Conservation (phyloP, 2,888 invertebrate species). For the Oligia latruncula region DNA sequence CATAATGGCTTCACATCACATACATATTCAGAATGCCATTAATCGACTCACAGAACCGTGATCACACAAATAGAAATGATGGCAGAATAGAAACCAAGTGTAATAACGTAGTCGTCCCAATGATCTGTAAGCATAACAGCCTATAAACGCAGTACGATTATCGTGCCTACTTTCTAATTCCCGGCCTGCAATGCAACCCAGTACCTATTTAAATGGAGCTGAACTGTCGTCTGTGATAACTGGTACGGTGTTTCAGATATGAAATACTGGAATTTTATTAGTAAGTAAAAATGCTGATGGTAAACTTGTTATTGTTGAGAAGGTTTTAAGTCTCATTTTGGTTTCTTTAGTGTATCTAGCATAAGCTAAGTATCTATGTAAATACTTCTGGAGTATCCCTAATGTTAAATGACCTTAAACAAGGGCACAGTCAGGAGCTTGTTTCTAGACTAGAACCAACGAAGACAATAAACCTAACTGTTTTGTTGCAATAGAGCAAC, state of each 20-base stretch:
- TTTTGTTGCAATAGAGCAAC: slow-evolving; percentile 16
- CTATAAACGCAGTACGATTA: slow-evolving; percentile 63
- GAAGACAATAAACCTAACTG: slow-evolving; percentile 8
- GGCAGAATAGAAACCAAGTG: slow-evolving; percentile 65
- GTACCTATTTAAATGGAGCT: slow-evolving; percentile 65
- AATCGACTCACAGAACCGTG: slow-evolving; percentile 19
- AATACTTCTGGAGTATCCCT: background rate
- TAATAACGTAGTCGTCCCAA: slow-evolving; percentile 58
- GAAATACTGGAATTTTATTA: slow-evolving; percentile 25
- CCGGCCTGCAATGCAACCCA: slow-evolving; percentile 61
- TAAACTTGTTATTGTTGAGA: slow-evolving; percentile 6
- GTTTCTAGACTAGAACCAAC: slow-evolving; percentile 13
- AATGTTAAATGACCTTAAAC: background rate
- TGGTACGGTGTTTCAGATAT: slow-evolving; percentile 47
- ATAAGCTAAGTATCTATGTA: background rate
- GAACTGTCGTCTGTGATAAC: slow-evolving; percentile 59
- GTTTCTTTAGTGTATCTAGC: background rate
- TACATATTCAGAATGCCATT: slow-evolving; percentile 4
- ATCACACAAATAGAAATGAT: slow-evolving; percentile 45
- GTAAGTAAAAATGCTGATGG: slow-evolving; percentile 7
- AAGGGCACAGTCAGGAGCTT: background rate
- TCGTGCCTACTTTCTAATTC: slow-evolving; percentile 71
- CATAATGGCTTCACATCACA: background rate
- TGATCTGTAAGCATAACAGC: slow-evolving; percentile 63
- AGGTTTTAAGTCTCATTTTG: background rate